Evolutionary conservation across 2,797 vertebrate genomes (phyloP), one percentile per base, ranked within the genome.

Genomic region (Carduelis carduelis): DNA sequence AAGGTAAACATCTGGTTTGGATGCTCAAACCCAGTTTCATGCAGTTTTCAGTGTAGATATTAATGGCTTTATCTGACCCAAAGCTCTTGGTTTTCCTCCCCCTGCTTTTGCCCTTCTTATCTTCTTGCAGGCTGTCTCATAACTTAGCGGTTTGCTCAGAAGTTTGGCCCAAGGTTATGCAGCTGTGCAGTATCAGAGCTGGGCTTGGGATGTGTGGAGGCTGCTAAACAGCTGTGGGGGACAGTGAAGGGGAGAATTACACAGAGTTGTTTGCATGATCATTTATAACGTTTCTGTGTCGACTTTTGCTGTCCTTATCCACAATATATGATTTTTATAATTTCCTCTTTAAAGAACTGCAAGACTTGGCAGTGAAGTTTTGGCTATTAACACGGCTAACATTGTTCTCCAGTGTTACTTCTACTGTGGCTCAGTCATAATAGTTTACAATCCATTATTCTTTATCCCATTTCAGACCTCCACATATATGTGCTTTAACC

Each of bases 131-230:
- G 66, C 94, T 95, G 88, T 59, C 94, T 97, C 95, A 95, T 95
- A 95, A 89, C 93, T 91, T 86, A 93, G 88, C 22, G 5, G 83
- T 95, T 95, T 86, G 88, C 92, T 96, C 92, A 96, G 95, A 97
- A 95, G 93, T 95, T 91, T 95, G 92, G 95, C 92, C 96, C 96
- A 97, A 97, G 96, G 96, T 97, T 96, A 92, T 92, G 90, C 96
- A 97, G 92, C 96, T 97, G 96, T 95, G 92, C 92, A 87, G 70
- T 97, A 96, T 97, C 96, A 96, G 94, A 94, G 63, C 92, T 91
- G 74, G 70, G 80, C 80, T 88, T 63, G 88, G 76, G 88, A 84
- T 83, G 65, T 1, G 26, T 86, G 80, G 83, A 95, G 92, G 92
- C 90, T 93, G 94, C 92, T 94, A 34, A 94, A 90, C 88, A 96